Base-by-base conservation (phyloP, 1,140 invertebrate genomes). In the Epicauta chinensis region DNA sequence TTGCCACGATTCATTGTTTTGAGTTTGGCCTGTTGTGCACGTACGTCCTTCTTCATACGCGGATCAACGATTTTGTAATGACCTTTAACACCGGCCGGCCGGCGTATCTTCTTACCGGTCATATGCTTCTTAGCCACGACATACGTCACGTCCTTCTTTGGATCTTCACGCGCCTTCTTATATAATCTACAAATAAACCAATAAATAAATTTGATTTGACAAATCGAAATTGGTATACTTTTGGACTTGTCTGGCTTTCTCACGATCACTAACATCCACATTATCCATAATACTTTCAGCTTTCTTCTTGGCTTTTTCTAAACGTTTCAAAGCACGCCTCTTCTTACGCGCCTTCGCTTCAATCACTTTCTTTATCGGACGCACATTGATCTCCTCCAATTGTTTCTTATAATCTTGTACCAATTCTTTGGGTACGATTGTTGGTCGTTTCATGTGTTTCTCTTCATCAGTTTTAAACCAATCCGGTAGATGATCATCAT, bases 311-410 rank as follows among this genome's bases (percentile, higher is more conserved):
- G 93, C 94, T 64, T 88, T 93, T 60, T 97, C 92, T 68, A 98
- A 71, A 68, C 86, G 87, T 55, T 83, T 87, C 40, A 89, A 69
- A 36, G 89, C 83, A 56, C 91, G 84, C 66, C 84, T 87, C 82
- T 98, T 97, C 77, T 98, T 99, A 38, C 97, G 82, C 0, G 93
- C 91, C 71, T 97, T 99, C 0, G 97, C 97, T 77, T 99, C 94
- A 57, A 95, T 84, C 0, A 99, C 90, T 78, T 99, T 99, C 72
- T 98, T 99, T 38, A 98, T 96, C 11, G 97, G 93, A 44, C 92
- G 75, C 0, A 86, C 87, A 73, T 99, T 94, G 3, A 99, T 81
- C 56, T 95, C 93, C 73, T 90, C 83, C 14, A 91, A 67, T 58
- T 79, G 78, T 51, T 84, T 84, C 50, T 82, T 80, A 59, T 89